phyloP scores from a whole-genome alignment of 2,888 invertebrate genomes.

The Drosophila borealis region DNA sequence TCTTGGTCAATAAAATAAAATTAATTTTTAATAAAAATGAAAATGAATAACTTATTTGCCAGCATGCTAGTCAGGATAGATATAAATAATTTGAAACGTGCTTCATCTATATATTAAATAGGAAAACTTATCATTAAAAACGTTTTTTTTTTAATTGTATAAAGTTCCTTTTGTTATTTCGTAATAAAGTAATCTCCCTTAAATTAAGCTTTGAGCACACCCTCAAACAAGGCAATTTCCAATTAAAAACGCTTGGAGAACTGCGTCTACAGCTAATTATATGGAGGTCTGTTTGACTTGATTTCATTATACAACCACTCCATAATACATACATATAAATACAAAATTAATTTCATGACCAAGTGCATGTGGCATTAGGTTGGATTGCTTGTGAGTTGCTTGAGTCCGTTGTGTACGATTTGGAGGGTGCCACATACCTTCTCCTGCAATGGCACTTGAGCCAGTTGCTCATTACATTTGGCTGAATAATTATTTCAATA shows the following conservation, averaged over 20 bases:
- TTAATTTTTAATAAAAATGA: no score
- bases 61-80: no score
- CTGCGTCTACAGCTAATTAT: slow-evolving; percentile 64
- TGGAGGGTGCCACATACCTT: slow-evolving; percentile 26
- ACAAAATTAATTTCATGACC: slow-evolving; percentile 28
- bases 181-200: not conserved
- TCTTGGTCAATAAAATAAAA: no score
- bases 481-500: slow-evolving; percentile 78
- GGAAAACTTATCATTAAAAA: no score
- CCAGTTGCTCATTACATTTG: slow-evolving; percentile 78
- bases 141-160: no score
- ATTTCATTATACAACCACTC: slow-evolving; percentile 5
- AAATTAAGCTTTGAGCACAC: not conserved
- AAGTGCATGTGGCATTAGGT: slow-evolving; percentile 50
- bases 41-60: no score
- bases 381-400: slow-evolving; percentile 11
- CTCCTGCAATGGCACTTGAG: slow-evolving; percentile 52
- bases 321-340: slow-evolving; percentile 6
- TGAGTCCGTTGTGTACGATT: not conserved
- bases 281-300: slow-evolving; percentile 9
- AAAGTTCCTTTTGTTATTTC: no score
- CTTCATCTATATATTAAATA: no score
- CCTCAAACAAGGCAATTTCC: slow-evolving; percentile 19
- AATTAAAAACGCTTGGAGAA: slow-evolving; percentile 57
- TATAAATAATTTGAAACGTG: no score